Conservation (phyloP, 1,140 invertebrate genomes). For the Aphis gossypii region DNA sequence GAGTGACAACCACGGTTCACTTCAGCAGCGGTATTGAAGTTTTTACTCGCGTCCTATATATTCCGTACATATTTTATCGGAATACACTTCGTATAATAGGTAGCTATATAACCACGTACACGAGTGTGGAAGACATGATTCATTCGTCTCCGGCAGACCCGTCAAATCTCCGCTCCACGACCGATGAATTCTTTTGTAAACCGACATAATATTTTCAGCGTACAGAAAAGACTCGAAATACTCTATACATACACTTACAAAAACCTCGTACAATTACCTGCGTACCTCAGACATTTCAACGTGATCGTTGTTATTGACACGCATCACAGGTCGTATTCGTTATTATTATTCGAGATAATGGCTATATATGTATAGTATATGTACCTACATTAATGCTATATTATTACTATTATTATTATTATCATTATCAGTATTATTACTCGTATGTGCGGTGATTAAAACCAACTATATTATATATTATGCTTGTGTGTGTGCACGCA, state of each 20-base stretch:
- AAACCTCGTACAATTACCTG: not conserved
- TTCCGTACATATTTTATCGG: not conserved
- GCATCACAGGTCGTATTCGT: too few species aligned
- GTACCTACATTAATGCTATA: too few species aligned
- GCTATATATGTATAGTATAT: too few species aligned
- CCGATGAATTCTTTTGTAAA: not conserved
- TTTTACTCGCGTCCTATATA: not conserved
- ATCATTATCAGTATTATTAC: not conserved
- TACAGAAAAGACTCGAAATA: not conserved
- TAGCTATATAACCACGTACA: not conserved
- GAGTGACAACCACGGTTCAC: not conserved
- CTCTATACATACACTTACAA: not conserved
- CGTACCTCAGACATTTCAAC: not conserved
- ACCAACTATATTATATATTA: not conserved
- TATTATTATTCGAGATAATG: too few species aligned
- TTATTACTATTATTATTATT: not conserved
- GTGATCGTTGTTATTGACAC: not conserved
- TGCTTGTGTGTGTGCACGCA: not conserved
- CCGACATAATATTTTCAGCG: not conserved
- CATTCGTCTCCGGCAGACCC: not conserved
- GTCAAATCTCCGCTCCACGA: not conserved
- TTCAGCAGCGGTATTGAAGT: not conserved
- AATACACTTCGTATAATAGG: not conserved
- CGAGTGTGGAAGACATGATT: not conserved
- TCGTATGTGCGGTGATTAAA: not conserved